Evolutionary conservation across 1,140 invertebrate genomes (phyloP).

Genomic region (Lanistes nyassanus): DNA sequence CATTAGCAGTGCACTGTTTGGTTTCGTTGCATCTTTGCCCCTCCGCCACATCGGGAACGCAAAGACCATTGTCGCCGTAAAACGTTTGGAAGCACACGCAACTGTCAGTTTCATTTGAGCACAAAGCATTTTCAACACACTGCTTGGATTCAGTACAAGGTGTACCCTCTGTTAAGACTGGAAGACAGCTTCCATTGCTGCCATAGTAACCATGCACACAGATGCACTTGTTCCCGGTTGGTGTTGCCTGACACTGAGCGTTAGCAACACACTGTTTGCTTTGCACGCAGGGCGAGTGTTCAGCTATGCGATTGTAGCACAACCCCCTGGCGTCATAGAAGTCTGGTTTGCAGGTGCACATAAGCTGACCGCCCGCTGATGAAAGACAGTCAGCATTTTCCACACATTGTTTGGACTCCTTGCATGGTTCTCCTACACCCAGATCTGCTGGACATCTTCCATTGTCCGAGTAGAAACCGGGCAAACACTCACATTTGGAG

Average conservation of each 20-base stretch:
- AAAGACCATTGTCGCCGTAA: slow-evolving; percentile 25
- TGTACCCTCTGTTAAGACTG: not conserved
- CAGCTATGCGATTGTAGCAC: slow-evolving; percentile 12
- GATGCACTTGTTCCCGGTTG: slow-evolving; percentile 9
- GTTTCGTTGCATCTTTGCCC: slow-evolving; percentile 25
- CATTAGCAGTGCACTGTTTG: slow-evolving; percentile 26
- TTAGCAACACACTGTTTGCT: slow-evolving; percentile 23
- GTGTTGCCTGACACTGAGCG: slow-evolving; percentile 8
- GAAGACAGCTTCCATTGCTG: slow-evolving; percentile 14
- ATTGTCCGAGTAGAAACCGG: slow-evolving; percentile 17
- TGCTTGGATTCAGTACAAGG: slow-evolving; percentile 25
- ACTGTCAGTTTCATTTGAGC: not conserved
- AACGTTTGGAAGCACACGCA: slow-evolving; percentile 19
- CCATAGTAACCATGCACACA: slow-evolving; percentile 27
- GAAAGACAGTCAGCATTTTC: slow-evolving; percentile 15
- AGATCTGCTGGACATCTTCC: slow-evolving; percentile 9
- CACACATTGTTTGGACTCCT: slow-evolving; percentile 18
- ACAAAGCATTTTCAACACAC: slow-evolving; percentile 30
- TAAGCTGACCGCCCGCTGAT: not conserved
- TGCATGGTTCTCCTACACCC: not conserved
- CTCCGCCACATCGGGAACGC: slow-evolving; percentile 19
- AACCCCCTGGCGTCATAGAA: slow-evolving; percentile 19
- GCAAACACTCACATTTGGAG: slow-evolving; percentile 19
- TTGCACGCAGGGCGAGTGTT: not conserved
- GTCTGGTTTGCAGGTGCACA: slow-evolving; percentile 22